Conservation (phyloP, 2,797 vertebrate species). For the Hypotaenidia okinawae region DNA sequence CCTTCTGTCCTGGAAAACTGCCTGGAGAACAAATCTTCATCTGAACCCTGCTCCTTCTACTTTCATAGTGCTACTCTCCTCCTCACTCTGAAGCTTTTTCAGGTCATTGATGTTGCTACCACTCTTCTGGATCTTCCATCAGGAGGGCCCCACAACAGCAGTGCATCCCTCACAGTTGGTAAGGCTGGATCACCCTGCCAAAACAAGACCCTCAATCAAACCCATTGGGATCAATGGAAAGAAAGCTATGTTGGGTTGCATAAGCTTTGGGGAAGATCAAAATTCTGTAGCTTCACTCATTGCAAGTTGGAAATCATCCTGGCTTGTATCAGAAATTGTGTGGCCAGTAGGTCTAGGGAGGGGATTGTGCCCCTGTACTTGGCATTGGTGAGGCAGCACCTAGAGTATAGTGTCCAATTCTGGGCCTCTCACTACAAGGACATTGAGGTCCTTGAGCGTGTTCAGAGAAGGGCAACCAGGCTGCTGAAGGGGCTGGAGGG, state of each 20-base stretch:
- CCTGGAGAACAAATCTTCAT: neutral
- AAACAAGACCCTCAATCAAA: neutral
- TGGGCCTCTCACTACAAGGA: too few relatives aligned
- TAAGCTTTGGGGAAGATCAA: neutral
- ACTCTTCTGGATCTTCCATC: neutral
- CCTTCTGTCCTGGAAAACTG: neutral
- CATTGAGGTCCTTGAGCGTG: too few relatives aligned
- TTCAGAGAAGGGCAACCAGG: too few relatives aligned
- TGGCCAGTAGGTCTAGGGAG: too few relatives aligned
- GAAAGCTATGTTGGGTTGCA: neutral
- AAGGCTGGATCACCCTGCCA: neutral
- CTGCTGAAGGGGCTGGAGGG: too few relatives aligned
- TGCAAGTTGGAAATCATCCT: neutral
- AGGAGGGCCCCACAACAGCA: neutral
- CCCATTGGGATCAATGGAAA: neutral
- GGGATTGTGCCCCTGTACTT: too few relatives aligned
- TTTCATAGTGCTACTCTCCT: neutral
- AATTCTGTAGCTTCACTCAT: neutral
- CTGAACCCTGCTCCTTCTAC: neutral
- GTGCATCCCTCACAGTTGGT: neutral
- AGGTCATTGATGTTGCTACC: neutral
- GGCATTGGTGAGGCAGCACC: too few relatives aligned
- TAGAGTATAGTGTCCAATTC: too few relatives aligned
- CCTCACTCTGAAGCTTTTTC: neutral
- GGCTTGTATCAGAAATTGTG: too few relatives aligned